These are phyloP conservation scores for Hyalella azteca DNA, from an alignment of 2,888 invertebrate genomes.

Conservation along the genomic window DNA sequence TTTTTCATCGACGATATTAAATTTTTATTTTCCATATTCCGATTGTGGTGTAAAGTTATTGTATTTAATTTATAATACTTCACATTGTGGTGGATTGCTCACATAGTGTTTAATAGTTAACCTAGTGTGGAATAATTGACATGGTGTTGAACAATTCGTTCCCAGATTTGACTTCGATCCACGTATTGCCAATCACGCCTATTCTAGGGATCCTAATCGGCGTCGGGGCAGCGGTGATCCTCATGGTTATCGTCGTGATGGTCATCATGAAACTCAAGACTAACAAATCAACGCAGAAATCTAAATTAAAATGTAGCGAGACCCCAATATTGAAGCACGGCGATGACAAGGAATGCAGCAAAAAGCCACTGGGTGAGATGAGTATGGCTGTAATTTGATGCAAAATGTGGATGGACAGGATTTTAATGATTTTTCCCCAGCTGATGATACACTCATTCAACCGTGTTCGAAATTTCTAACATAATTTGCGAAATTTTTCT, in stretches of 20 bases:
- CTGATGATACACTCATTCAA: too few relatives aligned
- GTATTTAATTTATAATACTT: too few relatives aligned
- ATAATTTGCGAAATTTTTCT: too few relatives aligned
- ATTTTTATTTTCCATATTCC: too few relatives aligned
- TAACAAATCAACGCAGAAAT: background rate
- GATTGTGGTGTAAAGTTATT: too few relatives aligned
- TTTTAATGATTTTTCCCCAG: too few relatives aligned
- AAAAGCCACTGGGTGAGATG: constrained; percentile 11
- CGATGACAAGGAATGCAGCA: background rate
- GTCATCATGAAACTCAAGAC: constrained; percentile 66
- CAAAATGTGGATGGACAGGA: too few relatives aligned
- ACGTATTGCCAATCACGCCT: constrained; percentile 67
- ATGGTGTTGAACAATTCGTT: constrained; percentile 21
- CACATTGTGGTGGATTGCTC: too few relatives aligned
- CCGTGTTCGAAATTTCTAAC: too few relatives aligned
- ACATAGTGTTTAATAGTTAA: too few relatives aligned
- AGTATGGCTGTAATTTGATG: too few relatives aligned
- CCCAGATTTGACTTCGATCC: constrained; percentile 37
- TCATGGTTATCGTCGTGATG: constrained; percentile 67
- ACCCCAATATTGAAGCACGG: background rate
- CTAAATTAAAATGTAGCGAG: constrained; percentile 5
- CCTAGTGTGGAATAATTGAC: background rate
- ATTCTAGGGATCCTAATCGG: constrained; percentile 68
- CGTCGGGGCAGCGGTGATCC: constrained; percentile 67
- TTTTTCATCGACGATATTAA: too few relatives aligned